Conservation (phyloP, 2,113 vertebrate species). For the Nerophis lumbriciformis region DNA sequence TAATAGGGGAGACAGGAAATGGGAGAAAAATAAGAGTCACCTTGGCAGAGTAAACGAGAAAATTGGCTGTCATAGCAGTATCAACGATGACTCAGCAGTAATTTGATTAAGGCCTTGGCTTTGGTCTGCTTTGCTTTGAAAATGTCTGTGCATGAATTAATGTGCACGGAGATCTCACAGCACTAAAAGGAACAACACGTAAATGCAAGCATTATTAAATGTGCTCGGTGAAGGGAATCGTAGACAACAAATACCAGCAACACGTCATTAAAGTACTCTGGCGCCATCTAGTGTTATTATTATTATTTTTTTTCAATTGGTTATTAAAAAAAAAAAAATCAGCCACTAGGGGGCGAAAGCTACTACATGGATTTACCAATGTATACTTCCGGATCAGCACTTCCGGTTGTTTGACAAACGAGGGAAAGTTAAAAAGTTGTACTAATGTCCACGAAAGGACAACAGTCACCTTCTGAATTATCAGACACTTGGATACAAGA, state of each 20-base stretch:
- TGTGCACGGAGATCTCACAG: neutral
- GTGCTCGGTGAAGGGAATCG: neutral
- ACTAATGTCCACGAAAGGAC: constrained; percentile 13
- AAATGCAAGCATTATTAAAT: neutral
- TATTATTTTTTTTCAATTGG: neutral
- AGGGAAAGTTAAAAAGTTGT: constrained; percentile 48
- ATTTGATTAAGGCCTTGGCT: constrained; percentile 33
- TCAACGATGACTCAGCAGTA: constrained; percentile 56
- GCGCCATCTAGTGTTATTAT: constrained; percentile 31
- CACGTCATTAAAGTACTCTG: neutral
- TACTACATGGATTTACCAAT: neutral
- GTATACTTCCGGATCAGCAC: constrained; percentile 36
- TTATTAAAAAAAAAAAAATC: too few species aligned
- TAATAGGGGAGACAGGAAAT: constrained; percentile 3
- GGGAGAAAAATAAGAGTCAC: constrained; percentile 51
- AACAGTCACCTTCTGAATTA: constrained; percentile 23
- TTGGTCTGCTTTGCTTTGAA: constrained; percentile 18
- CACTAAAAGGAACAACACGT: neutral
- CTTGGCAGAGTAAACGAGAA: constrained; percentile 49
- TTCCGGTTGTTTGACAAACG: constrained; percentile 5
- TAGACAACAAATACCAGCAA: neutral
- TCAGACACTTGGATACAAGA: constrained; percentile 58
- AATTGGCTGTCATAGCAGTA: constrained; percentile 51
- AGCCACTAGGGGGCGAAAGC: constrained; percentile 42
- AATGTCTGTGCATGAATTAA: neutral